Conservation (phyloP, 2,113 vertebrate genomes). For the Carlito syrichta region DNA sequence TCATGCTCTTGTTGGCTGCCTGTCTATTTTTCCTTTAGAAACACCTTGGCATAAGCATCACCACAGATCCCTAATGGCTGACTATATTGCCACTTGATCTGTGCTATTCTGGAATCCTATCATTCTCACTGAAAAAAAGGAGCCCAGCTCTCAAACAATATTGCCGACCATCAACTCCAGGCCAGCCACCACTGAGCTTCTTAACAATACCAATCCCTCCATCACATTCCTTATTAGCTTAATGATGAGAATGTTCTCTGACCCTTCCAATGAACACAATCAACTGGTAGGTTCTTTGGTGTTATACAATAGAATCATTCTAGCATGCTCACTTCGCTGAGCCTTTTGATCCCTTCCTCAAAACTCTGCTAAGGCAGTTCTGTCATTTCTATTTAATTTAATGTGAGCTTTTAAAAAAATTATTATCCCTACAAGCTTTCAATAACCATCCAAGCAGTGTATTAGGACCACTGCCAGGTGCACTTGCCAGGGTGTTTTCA, state of each 20-base stretch:
- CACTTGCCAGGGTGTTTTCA: not conserved
- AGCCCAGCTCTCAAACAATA: not conserved
- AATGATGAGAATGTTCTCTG: not conserved
- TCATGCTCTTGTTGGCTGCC: not conserved
- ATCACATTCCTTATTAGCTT: not conserved
- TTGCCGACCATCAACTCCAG: not conserved
- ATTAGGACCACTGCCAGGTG: not conserved
- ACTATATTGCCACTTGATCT: not conserved
- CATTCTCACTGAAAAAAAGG: not conserved
- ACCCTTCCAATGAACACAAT: not conserved
- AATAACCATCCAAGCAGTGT: not conserved
- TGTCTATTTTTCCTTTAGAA: not conserved
- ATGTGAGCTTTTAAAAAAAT: not conserved
- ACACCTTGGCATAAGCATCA: not conserved
- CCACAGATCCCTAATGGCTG: not conserved
- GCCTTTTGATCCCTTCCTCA: conserved; percentile 25
- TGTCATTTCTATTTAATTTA: conserved; percentile 52
- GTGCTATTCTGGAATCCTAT: not conserved
- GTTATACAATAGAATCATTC: not conserved
- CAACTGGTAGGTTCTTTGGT: not conserved
- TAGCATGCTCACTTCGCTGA: not conserved
- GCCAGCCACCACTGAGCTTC: not conserved
- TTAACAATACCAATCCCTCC: not conserved
- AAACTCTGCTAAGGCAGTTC: conserved; percentile 22
- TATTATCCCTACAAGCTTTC: not conserved